Evolutionary conservation across 1,140 invertebrate species (phyloP).

Genomic region (silkworm (Bombyx mori)): ASM3026992v2 NC_085112.1:4458001-4458500

Average conservation of each 20-base stretch:
- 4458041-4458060: constrained; percentile 29
- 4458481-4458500: constrained; percentile 11
- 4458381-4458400: constrained; percentile 20
- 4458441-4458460: constrained; percentile 4
- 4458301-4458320: constrained; percentile 28
- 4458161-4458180: constrained; percentile 36
- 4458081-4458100: constrained; percentile 9
- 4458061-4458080: constrained; percentile 30
- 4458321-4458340: constrained; percentile 27
- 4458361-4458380: constrained; percentile 27
- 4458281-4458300: constrained; percentile 6
- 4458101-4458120: constrained; percentile 3
- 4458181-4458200: constrained; percentile 38
- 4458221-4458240: constrained; percentile 22
- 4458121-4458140: background rate
- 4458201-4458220: constrained; percentile 38
- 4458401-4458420: constrained; percentile 3
- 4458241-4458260: constrained; percentile 28
- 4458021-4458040: constrained; percentile 25
- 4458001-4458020: constrained; percentile 19
- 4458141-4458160: constrained; percentile 31
- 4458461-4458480: constrained; percentile 14
- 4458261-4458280: constrained; percentile 13
- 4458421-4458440: too few relatives aligned
- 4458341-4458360: constrained; percentile 18